Conservation (phyloP, 2,797 vertebrate genomes). For the Acanthis flammea region DNA sequence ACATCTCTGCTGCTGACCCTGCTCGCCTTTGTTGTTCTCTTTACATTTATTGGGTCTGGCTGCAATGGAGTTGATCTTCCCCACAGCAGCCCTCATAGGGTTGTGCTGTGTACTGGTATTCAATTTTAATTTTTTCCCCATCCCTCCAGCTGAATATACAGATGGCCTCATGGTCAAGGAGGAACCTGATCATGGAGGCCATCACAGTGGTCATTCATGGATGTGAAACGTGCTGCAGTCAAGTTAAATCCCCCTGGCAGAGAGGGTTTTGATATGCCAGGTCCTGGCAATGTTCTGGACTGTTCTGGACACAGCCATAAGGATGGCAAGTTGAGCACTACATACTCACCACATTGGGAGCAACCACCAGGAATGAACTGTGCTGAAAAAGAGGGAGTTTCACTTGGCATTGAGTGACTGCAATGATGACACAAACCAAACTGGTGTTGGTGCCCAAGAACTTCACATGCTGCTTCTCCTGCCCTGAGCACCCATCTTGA, state of each 20-base stretch:
- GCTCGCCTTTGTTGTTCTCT: not conserved
- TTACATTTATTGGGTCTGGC: not conserved
- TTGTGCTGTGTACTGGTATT: not conserved
- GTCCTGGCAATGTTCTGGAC: not conserved
- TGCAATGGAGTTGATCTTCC: not conserved
- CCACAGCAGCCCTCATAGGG: fast-evolving
- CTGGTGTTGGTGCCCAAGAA: not conserved
- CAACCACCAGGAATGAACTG: not conserved
- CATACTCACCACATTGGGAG: not conserved
- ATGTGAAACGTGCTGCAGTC: not conserved
- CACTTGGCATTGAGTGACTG: not conserved
- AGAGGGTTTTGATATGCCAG: not conserved
- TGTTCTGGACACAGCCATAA: not conserved
- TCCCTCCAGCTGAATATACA: not conserved
- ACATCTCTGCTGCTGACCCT: not conserved
- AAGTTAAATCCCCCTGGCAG: not conserved
- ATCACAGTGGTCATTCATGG: not conserved
- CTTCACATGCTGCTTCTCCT: not conserved
- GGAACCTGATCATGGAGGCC: not conserved
- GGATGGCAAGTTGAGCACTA: fast-evolving
- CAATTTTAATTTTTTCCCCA: not conserved
- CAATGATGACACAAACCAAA: not conserved
- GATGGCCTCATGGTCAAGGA: not conserved
- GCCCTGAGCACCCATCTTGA: not conserved
- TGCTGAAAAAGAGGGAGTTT: not conserved